phyloP scores from a whole-genome alignment of 2,797 vertebrate genomes.

The Tympanoctomys barrerae region DNA sequence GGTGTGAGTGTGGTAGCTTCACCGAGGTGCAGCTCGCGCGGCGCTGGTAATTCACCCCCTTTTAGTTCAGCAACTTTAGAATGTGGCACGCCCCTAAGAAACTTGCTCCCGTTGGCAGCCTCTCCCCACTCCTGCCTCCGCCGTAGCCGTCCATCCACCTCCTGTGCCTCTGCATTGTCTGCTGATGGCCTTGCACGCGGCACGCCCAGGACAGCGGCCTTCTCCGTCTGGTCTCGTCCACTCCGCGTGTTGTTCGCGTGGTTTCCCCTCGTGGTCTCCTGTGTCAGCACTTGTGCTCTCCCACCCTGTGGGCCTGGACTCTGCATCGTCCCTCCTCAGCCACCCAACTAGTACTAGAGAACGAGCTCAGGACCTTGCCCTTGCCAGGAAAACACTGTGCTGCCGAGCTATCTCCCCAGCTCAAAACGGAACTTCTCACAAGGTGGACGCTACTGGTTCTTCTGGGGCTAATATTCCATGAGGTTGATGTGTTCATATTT shows the following conservation, averaged over 20 bases:
- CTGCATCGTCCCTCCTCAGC: background rate
- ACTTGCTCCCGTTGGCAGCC: no score
- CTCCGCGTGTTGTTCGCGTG: accelerated
- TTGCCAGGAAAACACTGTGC: no score
- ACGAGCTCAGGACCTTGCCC: no score
- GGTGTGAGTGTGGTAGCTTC: accelerated
- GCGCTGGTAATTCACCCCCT: background rate
- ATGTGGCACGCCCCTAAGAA: accelerated
- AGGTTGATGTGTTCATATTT: background rate
- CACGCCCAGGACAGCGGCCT: accelerated
- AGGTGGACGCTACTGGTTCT: background rate
- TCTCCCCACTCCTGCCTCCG: background rate
- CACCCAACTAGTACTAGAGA: background rate
- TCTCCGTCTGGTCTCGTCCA: background rate
- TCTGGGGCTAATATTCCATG: background rate
- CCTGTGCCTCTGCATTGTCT: background rate
- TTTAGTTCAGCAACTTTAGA: accelerated
- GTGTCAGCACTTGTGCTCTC: accelerated
- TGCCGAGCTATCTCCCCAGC: no score
- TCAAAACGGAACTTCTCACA: background rate
- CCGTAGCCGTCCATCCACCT: background rate
- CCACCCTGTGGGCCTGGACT: background rate
- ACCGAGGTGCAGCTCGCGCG: accelerated
- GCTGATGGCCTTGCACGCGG: no score
- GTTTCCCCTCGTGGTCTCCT: accelerated